These are phyloP conservation scores for Laterallus jamaicensis DNA, from an alignment of 2,113 vertebrate species.

Conservation along the genomic window DNA sequence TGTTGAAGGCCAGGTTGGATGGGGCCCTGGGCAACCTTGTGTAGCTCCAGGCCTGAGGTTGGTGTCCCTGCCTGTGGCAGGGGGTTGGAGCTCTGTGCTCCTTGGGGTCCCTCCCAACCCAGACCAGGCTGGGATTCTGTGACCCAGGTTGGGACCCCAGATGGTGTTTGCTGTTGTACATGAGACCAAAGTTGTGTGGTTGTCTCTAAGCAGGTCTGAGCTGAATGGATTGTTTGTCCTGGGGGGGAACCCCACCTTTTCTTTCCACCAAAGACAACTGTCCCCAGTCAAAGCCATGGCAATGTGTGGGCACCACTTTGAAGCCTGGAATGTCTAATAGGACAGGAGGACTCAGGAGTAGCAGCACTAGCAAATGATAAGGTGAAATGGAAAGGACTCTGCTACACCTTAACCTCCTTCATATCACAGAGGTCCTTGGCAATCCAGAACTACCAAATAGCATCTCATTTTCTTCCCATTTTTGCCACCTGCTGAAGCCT, in stretches of 20 bases:
- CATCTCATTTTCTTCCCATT: not conserved
- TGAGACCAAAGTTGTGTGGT: not conserved
- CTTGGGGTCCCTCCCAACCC: too few species aligned
- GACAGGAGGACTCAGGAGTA: not conserved
- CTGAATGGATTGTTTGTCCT: not conserved
- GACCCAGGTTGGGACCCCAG: rapidly evolving
- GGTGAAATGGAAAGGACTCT: not conserved
- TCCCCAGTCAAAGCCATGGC: not conserved
- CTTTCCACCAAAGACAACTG: not conserved
- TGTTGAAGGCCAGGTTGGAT: too few species aligned
- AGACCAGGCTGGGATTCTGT: too few species aligned
- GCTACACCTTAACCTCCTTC: not conserved
- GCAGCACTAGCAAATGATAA: not conserved
- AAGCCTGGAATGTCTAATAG: not conserved
- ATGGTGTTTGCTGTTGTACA: not conserved
- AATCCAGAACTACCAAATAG: not conserved
- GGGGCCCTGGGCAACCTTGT: too few species aligned
- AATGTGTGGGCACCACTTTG: not conserved
- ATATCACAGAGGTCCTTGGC: not conserved
- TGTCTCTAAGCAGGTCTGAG: not conserved
- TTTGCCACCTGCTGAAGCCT: not conserved
- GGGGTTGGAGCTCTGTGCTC: too few species aligned
- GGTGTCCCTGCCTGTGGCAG: too few species aligned
- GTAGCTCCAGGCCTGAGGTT: too few species aligned
- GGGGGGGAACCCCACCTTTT: not conserved